A percentile compares a stretch with the other conserved stretches of the same genome.
Conservation (phyloP, 2,113 vertebrate genomes). For the Capra hircus region DNA sequence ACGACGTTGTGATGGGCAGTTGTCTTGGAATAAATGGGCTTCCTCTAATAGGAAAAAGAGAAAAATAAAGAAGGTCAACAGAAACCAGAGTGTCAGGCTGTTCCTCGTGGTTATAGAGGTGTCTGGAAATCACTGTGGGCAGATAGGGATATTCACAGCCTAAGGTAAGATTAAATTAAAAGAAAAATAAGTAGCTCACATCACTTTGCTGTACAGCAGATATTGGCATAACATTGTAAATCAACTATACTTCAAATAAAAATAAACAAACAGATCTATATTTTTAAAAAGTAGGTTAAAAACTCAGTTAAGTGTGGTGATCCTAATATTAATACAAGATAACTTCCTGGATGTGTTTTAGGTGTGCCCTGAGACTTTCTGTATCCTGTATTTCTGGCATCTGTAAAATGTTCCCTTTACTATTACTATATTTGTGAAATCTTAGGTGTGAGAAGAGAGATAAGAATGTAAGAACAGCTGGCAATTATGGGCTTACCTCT, state of each 20-base stretch:
- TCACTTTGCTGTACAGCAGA: neutral
- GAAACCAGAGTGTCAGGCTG: neutral
- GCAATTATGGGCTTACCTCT: conserved; percentile 18
- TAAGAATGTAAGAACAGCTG: neutral
- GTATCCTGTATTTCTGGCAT: neutral
- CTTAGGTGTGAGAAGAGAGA: neutral
- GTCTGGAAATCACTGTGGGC: neutral
- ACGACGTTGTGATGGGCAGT: neutral
- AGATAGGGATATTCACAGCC: neutral
- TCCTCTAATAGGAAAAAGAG: conserved; percentile 31
- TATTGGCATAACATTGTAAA: neutral
- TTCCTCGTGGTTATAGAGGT: neutral
- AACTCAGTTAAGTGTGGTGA: neutral
- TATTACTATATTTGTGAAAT: neutral
- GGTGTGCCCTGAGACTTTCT: neutral
- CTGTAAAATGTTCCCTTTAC: neutral
- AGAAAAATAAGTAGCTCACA: neutral
- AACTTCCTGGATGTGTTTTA: neutral
- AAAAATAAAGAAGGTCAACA: conserved; percentile 20
- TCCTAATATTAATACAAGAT: neutral
- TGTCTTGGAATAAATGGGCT: neutral
- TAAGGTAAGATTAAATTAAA: neutral
- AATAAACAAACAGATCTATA: neutral
- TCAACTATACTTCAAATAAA: neutral
- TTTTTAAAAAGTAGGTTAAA: neutral